A percentile compares a stretch with the other conserved stretches of the same genome.
These are phyloP conservation scores for Tor tambroides DNA, from an alignment of 2,113 vertebrate genomes.

Conservation along the genomic window DNA sequence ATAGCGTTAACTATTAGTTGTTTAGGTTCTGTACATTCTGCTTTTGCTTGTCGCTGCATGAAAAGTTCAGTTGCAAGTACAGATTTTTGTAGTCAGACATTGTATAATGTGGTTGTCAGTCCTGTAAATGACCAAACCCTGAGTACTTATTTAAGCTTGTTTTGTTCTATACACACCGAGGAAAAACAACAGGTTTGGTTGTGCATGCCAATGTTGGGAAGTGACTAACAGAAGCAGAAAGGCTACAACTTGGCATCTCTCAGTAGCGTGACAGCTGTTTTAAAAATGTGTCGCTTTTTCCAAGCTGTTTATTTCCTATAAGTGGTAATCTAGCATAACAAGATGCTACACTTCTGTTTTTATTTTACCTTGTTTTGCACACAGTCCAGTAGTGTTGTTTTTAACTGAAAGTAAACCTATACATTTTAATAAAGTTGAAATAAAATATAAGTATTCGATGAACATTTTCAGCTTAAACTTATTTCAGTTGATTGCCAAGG, in stretches of 20 bases:
- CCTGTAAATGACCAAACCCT: neutral
- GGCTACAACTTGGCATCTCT: neutral
- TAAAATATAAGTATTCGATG: neutral
- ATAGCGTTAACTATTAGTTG: neutral
- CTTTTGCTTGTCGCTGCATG: too few species aligned
- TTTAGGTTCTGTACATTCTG: neutral
- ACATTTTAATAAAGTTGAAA: neutral
- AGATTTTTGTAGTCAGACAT: neutral
- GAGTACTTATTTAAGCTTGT: neutral
- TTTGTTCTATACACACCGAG: neutral
- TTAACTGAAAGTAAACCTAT: neutral
- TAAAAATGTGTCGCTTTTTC: neutral
- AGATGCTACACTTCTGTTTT: neutral
- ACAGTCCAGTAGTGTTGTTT: neutral
- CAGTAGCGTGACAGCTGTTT: neutral
- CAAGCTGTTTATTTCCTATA: constrained; percentile 1
- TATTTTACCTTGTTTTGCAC: neutral
- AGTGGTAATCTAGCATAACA: neutral
- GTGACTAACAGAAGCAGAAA: neutral
- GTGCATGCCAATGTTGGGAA: neutral
- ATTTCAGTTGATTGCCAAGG: too few species aligned
- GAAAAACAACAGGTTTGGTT: neutral
- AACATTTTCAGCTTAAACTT: too few species aligned
- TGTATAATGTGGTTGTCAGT: neutral
- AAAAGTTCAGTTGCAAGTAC: too few species aligned